Conservation (phyloP, 2,888 invertebrate species). For the Glaucopsyche alexis region DNA sequence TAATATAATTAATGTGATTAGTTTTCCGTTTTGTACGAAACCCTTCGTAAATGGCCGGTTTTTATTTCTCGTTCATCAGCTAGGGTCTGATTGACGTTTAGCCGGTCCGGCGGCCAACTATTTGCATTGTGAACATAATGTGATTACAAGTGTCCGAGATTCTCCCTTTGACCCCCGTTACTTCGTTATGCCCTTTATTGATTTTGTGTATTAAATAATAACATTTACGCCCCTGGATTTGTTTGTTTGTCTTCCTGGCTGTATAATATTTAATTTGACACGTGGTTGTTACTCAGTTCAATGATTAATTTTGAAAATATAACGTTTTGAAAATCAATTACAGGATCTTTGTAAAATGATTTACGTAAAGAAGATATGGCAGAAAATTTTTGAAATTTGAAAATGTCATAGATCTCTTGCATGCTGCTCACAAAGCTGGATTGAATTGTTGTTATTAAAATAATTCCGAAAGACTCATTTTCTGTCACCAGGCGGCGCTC, state of each 20-base stretch:
- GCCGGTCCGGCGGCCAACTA: slow-evolving; percentile 55
- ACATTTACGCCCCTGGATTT: slow-evolving; percentile 23
- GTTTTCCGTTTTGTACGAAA: too few species aligned
- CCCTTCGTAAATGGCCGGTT: neutral
- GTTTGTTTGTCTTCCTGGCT: slow-evolving; percentile 32
- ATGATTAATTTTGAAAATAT: neutral
- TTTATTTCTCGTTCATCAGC: neutral
- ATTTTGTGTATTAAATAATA: slow-evolving; percentile 47
- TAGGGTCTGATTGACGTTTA: neutral
- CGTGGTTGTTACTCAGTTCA: too few species aligned
- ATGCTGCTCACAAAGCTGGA: too few species aligned
- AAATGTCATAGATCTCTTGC: too few species aligned
- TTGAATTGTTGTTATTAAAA: too few species aligned
- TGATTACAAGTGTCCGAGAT: slow-evolving; percentile 51
- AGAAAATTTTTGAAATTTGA: too few species aligned
- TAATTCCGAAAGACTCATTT: too few species aligned
- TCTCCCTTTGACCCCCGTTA: slow-evolving; percentile 45
- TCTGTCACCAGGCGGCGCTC: too few species aligned
- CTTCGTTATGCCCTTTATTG: slow-evolving; percentile 38
- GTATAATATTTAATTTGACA: neutral
- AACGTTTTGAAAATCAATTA: neutral
- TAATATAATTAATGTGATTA: too few species aligned
- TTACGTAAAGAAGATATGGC: too few species aligned
- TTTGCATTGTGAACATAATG: slow-evolving; percentile 76
- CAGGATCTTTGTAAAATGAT: too few species aligned